Conservation (phyloP, 2,797 vertebrate species). For the Diplodus puntazzo region DNA sequence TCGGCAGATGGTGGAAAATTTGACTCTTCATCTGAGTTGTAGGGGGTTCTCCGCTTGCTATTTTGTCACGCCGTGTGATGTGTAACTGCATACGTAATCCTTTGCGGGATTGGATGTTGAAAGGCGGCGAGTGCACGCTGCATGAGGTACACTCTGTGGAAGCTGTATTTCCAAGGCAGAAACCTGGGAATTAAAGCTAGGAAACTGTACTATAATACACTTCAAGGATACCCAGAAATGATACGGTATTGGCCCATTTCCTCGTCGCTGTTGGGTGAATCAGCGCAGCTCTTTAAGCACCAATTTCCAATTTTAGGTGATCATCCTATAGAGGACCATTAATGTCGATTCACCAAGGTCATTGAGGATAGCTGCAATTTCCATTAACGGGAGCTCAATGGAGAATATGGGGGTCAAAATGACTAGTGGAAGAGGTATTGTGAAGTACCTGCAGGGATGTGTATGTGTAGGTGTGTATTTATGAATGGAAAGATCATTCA, state of each 20-base stretch:
- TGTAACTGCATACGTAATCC: slow-evolving; percentile 34
- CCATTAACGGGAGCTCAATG: slow-evolving; percentile 54
- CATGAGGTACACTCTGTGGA: slow-evolving; percentile 27
- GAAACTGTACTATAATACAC: slow-evolving; percentile 23
- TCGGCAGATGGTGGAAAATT: slow-evolving; percentile 19
- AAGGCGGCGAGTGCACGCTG: slow-evolving; percentile 4
- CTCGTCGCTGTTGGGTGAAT: slow-evolving; percentile 26
- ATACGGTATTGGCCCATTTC: slow-evolving; percentile 12
- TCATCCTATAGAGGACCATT: slow-evolving; percentile 33
- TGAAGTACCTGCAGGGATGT: slow-evolving; percentile 25
- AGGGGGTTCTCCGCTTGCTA: slow-evolving; percentile 2
- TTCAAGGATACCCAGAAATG: slow-evolving; percentile 34
- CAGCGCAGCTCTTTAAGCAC: slow-evolving; percentile 42
- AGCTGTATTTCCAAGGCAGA: slow-evolving; percentile 28
- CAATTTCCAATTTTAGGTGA: slow-evolving; percentile 52
- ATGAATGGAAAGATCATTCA: slow-evolving; percentile 24
- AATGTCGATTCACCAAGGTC: slow-evolving; percentile 59
- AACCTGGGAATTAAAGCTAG: slow-evolving; percentile 26
- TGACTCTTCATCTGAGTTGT: slow-evolving; percentile 31
- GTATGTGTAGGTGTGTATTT: slow-evolving; percentile 39
- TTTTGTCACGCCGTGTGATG: not conserved
- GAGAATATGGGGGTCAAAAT: slow-evolving; percentile 44
- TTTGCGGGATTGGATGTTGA: slow-evolving; percentile 24
- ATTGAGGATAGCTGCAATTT: slow-evolving; percentile 55
- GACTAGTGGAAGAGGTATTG: slow-evolving; percentile 41